Conservation (phyloP, 2,797 vertebrate species). For the Gallirallus australis region DNA sequence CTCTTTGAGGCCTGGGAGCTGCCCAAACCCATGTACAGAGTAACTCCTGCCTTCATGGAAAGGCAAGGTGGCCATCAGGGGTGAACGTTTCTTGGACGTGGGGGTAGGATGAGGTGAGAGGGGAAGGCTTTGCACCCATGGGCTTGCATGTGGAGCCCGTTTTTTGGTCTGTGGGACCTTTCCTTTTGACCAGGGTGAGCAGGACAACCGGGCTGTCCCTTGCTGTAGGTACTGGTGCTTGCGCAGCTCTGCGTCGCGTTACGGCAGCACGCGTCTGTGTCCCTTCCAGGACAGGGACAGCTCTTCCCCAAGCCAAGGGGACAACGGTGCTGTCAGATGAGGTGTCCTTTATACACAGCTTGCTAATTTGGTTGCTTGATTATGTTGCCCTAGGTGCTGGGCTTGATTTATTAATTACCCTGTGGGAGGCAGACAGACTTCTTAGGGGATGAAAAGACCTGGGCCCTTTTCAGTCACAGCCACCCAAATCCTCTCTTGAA, state of each 20-base stretch:
- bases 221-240: neutral
- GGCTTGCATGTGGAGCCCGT: accelerated
- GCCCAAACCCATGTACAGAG: neutral
- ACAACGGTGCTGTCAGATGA: neutral
- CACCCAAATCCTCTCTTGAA: neutral
- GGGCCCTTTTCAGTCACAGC: neutral
- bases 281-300: neutral
- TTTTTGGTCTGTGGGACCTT: neutral
- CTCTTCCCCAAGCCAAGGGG: neutral
- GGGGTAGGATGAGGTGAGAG: neutral
- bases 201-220: neutral
- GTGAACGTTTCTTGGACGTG: accelerated
- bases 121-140: neutral
- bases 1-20: neutral
- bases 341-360: neutral
- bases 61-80: neutral
- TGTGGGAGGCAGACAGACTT: neutral
- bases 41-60: neutral
- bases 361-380: neutral
- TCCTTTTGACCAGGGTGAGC: accelerated
- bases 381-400: neutral
- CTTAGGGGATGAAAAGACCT: neutral
- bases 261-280: neutral
- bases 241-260: neutral
- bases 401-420: constrained; percentile 27